phyloP scores from a whole-genome alignment of 2,113 vertebrate genomes.

The Haemorhous mexicanus region DNA sequence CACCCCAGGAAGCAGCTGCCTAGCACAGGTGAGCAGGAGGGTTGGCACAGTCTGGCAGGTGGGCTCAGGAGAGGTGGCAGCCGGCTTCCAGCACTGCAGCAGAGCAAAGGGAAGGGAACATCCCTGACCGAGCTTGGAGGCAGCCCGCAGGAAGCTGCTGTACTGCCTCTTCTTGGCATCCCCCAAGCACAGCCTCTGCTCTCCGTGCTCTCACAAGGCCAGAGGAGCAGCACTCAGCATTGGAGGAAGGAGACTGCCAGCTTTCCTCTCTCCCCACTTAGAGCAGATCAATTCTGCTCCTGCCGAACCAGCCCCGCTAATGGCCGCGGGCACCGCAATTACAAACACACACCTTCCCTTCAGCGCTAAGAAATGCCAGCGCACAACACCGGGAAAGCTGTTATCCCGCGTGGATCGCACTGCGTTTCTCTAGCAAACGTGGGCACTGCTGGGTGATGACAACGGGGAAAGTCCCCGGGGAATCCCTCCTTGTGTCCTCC shows the following conservation, averaged over 20 bases:
- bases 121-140: not conserved
- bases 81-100: accelerated
- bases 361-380: accelerated
- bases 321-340: not conserved
- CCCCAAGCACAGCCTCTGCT: not conserved
- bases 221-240: not conserved
- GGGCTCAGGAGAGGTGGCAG: not conserved
- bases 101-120: not conserved
- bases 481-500: not conserved
- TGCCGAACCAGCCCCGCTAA: not conserved
- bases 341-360: not conserved
- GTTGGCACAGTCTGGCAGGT: not conserved
- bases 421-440: accelerated
- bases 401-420: not conserved
- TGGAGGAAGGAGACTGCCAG: not conserved
- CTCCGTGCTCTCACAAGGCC: not conserved
- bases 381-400: not conserved
- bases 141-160: not conserved
- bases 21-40: not conserved
- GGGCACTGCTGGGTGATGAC: not conserved
- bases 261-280: not conserved
- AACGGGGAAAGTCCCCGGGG: accelerated
- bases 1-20: not conserved
- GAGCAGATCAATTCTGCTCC: not conserved
- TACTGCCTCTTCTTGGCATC: not conserved